Evolutionary conservation across 2,113 vertebrate genomes (phyloP).

Genomic region (Melanotaenia duboulayi): DNA sequence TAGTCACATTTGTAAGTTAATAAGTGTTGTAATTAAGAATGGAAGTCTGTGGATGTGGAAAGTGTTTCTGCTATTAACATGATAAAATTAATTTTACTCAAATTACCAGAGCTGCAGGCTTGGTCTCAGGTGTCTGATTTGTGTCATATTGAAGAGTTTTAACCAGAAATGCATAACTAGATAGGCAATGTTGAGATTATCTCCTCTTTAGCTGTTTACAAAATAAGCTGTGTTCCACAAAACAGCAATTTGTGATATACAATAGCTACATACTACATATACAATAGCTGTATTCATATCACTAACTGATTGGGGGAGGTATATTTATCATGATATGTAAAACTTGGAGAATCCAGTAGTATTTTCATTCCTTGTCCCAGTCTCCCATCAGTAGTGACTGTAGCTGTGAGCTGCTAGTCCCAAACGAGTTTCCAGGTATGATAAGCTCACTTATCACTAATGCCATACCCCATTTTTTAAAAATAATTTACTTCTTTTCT

Average conservation of each 20-base stretch:
- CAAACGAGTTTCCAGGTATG: not conserved
- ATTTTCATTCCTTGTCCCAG: not conserved
- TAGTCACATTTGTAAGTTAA: constrained; percentile 31
- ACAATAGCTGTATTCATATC: too few species aligned
- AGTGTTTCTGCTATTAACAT: not conserved
- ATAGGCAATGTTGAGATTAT: not conserved
- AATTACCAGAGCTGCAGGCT: not conserved
- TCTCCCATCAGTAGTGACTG: not conserved
- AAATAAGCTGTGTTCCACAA: too few species aligned
- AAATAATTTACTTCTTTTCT: not conserved
- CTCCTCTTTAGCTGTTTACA: too few species aligned
- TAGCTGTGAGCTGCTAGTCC: not conserved
- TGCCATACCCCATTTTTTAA: not conserved
- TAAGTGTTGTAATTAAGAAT: constrained; percentile 23
- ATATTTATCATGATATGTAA: too few species aligned
- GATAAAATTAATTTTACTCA: constrained; percentile 2
- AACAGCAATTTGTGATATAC: too few species aligned
- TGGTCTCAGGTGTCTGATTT: not conserved
- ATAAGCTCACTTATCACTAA: not conserved
- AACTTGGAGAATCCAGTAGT: not conserved
- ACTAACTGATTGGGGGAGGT: too few species aligned
- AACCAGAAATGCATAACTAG: not conserved
- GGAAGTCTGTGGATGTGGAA: not conserved
- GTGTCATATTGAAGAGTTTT: not conserved
- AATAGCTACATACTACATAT: too few species aligned